Evolutionary conservation across 2,113 vertebrate species (phyloP), one percentile per base, ranked within the genome.

Genomic region (Furnarius figulus): DNA sequence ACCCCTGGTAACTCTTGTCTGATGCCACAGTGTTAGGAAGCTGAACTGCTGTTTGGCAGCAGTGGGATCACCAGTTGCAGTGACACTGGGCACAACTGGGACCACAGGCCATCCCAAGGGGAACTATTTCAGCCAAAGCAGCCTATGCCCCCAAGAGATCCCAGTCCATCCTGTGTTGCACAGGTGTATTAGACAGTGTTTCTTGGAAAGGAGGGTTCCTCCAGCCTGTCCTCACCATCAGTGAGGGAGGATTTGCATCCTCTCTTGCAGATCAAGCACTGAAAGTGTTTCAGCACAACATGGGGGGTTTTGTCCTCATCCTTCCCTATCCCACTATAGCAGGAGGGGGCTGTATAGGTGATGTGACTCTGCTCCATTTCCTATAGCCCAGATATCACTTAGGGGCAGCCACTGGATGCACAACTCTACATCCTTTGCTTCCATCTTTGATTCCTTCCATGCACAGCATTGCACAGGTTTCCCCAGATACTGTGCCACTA

Each of bases 271-370:
- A 62, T 44, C 67, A 40, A 47, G 20, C 27, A 33, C 2, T 2
- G 1, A 24, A 42, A 25, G 22, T 8, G 22, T 84, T 76, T 49
- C 83, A 46, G 33, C 3, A 0, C 24, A 27, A 10, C 0, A 1
- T 22, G 30, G 24, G 4, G 22, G 47, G n/a, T 8, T 77, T 79
- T 85, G 31, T 9, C 14, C 46, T 62, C 31, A 39, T 58, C n/a
- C 12, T 61, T 58, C 21, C 28, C 40, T 49, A 14, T 50, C 44
- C 47, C 28, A n/a, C 59, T 65, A 3, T 6, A 53, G 50, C 59
- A 58, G 58, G 49, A 67, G 27, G 18, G 33, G 49, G 22, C 35
- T 62, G 8, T 40, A 25, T 6, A 67, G 46, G 21, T 17, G 35
- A 37, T 12, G 16, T 52, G 31, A 19, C 42, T 58, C 70, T 67